phyloP scores from a whole-genome alignment of 2,888 invertebrate species.

The Leucophenga maculata region DNA sequence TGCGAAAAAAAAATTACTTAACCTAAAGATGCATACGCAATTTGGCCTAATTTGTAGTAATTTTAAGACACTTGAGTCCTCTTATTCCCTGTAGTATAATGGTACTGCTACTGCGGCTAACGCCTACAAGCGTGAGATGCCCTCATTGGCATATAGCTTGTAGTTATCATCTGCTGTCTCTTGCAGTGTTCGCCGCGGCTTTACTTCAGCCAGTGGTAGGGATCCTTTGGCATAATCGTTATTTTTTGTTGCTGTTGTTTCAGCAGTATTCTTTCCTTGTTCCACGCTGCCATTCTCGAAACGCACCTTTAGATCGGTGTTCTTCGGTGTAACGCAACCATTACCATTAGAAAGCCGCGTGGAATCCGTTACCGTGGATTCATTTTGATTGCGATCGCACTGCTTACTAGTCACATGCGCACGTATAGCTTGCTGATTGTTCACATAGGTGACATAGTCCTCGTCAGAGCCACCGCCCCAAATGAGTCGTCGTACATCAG shows the following conservation, averaged over 20 bases:
- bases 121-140: slow-evolving; percentile 58
- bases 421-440: neutral
- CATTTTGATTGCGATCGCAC: slow-evolving; percentile 31
- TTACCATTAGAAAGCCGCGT: too few species aligned
- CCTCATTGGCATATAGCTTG: slow-evolving; percentile 62
- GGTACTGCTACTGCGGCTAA: neutral
- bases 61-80: neutral
- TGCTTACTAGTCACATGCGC: too few species aligned
- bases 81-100: neutral
- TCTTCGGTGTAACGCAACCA: slow-evolving; percentile 17
- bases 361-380: neutral
- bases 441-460: slow-evolving; percentile 27
- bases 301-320: slow-evolving; percentile 45
- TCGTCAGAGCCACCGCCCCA: slow-evolving; percentile 41
- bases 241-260: too few species aligned
- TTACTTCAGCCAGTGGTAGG: neutral
- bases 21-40: neutral
- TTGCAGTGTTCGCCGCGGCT: neutral
- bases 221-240: neutral
- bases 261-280: neutral
- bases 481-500: slow-evolving; percentile 54
- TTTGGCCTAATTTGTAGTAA: neutral
- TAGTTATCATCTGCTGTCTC: slow-evolving; percentile 26
- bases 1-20: neutral
- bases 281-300: slow-evolving; percentile 39